Base-by-base conservation (phyloP, 30 jellyfish, hydroid and myxozoan species). In the Clytia hemisphaerica region DNA sequence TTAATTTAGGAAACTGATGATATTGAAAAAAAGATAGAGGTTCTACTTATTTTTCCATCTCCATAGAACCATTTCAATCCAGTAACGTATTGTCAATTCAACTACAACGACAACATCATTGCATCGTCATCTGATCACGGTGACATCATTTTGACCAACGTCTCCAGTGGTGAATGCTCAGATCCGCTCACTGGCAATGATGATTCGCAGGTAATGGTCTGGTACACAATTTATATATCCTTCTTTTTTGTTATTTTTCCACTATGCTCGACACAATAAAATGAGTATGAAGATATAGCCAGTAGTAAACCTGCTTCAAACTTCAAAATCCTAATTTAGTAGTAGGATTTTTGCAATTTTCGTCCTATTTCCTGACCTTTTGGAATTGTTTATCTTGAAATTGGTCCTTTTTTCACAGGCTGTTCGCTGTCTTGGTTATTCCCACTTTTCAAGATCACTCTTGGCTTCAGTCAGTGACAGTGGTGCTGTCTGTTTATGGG, bases 401-500 rank as follows among this genome's bases (percentile, higher is more conserved):
- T 42, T 9, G 53, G 40, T 38, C 22, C 28, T 38, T 71, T 7
- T 40, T 46, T 48, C 42, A 3, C 47, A 85, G 96, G 96, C 96
- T 0, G 48, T 87, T 19, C 92, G 96, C 10, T 77, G 87, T 35
- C 45, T 87, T 4, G 73, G 78, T 48, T 87, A 80, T 50, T 87
- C 96, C 24, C 62, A 62, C 34, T 87, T 87, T 77, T 42, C 60
- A 57, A 71, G 85, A n/a, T 22, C 63, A 4, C 33, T 87, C 28
- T 64, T 87, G 6, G 94, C 92, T 0, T 45, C 92, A n/a, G 94
- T 86, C n/a, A 78, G 92, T 75, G 96, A 87, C 61, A 91, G 78
- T 59, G 89, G 92, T 9, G 79, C 77, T 2, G 65, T 87, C 33
- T 58, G 67, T 44, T 83, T 87, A 14, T 87, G 96, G 96, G 96